Evolutionary conservation across 2,797 vertebrate genomes (phyloP), one percentile per base, ranked within the genome.

Genomic region (Dromococcyx pavoninus): DNA sequence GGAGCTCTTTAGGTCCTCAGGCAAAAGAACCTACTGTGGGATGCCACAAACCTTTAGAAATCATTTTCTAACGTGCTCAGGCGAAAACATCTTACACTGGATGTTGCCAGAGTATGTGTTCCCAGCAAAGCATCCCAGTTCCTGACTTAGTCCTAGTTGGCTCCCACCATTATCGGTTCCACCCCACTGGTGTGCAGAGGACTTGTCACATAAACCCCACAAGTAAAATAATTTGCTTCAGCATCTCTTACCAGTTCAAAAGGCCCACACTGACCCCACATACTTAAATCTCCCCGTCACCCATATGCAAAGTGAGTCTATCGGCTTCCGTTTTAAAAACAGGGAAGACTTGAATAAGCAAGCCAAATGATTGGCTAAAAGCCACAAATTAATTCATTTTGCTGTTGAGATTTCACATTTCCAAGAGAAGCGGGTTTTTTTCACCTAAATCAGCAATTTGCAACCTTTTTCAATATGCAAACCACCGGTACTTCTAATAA

Each of bases 11-110:
- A 87, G 21, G 77, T 82, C 41, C 76, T 86, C 33, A 84, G 48
- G 74, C 64, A 91, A 93, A 88, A 90, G 58, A 91, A 73, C 65
- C 86, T 86, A 80, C n/a, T 91, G 60, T 28, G 84, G 77, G 76
- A 76, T 67, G 57, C 57, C 67, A 67, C 21, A 87, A 64, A 67
- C 60, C 77, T 91, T 89, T 64, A 76, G 56, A 79, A 76, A 89
- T 50, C 1, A 53, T 64, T 86, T 76, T 85, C 48, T 67, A 76
- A 2, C 7, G 7, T n/a, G 46, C 58, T 84, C 69, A 62, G 43
- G 39, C 72, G 88, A 89, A n/a, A 94, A 84, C 23, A 76, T 27
- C 33, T 86, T 50, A 62, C 1, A 2, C 22, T 86, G 60, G 44
- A 66, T 44, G 51, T 51, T 86, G 58, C n/a, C 73, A 72, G 46